Evolutionary conservation across 2,797 vertebrate species (phyloP), one percentile per base, ranked within the genome.

Genomic region (Enteromius unitaeniatus): DNA sequence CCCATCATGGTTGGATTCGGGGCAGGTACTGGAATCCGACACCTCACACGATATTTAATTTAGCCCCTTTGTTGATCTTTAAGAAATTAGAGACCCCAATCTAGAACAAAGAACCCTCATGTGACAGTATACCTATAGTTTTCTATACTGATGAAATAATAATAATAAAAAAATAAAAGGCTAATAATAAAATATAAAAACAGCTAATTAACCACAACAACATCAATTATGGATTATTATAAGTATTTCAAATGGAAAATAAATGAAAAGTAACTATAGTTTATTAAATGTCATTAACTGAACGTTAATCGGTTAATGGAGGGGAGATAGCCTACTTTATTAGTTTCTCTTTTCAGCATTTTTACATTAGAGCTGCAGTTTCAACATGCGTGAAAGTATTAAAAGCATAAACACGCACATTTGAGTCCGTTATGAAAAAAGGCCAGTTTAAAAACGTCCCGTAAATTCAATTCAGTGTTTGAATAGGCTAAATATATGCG

Each of bases 21-120:
- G 47, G 47, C 75, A 81, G 64, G 86, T 82, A 83, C 55, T 40
- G 78, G 42, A 86, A 86, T 81, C 49, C 69, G 85, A 90, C 82
- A 73, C 84, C 62, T 42, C 69, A 42, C 28, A 49, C 47, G 83
- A 82, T 84, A 75, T 67, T 82, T 79, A 88, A 88, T 77, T 21
- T 40, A 70, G 68, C 64, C 73, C 62, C 34, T 87, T 84, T 79
- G 70, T 86, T 77, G 81, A 58, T 65, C 28, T 28, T 80, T 28
- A 37, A 67, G 78, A 55, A 86, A 83, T 83, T 60, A 49, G 76
- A 51, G 13, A 82, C 81, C 89, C 75, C 13, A 55, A 68, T 83
- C 64, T 58, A 15, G 64, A 77, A 34, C 69, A 69, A 75, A 69
- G 34, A 62, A 64, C 55, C 78, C 17, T 51, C 28, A 23, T 78